Conservation (phyloP, 1,140 invertebrate genomes). For the Ganaspis sp. region DNA sequence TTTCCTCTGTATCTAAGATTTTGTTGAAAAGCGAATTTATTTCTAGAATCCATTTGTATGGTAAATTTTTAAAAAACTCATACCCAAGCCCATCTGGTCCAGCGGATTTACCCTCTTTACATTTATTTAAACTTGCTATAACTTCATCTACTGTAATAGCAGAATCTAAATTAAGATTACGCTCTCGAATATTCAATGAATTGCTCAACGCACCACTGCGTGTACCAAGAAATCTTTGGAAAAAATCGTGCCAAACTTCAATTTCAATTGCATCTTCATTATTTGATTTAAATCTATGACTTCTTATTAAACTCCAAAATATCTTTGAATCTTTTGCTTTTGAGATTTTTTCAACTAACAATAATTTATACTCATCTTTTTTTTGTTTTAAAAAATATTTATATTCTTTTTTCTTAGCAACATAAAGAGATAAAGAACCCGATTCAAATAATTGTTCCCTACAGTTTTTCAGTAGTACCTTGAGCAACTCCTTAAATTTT, state of each 20-base stretch:
- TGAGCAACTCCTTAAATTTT: neutral
- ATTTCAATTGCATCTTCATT: neutral
- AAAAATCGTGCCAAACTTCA: neutral
- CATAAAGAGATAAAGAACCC: neutral
- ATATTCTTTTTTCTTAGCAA: neutral
- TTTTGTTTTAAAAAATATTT: neutral
- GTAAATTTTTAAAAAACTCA: conserved; percentile 38
- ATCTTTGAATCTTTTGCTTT: neutral
- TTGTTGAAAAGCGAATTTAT: conserved; percentile 35
- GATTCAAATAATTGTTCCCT: neutral
- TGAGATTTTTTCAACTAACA: neutral
- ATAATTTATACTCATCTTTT: neutral
- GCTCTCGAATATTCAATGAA: neutral
- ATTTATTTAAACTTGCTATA: neutral
- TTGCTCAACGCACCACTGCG: neutral
- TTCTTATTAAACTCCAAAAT: neutral
- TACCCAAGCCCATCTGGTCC: conserved; percentile 46
- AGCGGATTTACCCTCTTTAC: conserved; percentile 43
- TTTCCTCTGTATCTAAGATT: conserved; percentile 3
- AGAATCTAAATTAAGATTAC: conserved; percentile 23
- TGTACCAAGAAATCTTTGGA: neutral
- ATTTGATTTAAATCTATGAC: neutral
- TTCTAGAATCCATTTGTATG: conserved; percentile 31
- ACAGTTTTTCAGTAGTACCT: neutral
- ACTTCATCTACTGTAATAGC: conserved; percentile 32